These are phyloP conservation scores for Ambastaia sidthimunki DNA, from an alignment of 2,797 vertebrate species.

Conservation along the genomic window DNA sequence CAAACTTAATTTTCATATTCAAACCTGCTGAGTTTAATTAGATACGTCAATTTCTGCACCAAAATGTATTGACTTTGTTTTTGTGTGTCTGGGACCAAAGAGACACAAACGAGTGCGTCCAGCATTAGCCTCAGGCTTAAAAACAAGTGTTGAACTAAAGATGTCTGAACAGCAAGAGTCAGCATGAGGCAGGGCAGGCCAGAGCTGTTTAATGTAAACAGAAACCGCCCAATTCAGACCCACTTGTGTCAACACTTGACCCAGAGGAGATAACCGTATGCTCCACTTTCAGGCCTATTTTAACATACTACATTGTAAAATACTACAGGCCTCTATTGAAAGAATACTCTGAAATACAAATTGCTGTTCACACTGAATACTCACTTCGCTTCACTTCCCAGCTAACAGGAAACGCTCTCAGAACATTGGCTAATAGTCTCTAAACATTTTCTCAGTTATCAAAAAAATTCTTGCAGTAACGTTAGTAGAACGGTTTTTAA, in stretches of 20 bases:
- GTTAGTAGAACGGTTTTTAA: too few species aligned
- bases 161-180: slow-evolving; percentile 33
- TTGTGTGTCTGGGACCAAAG: slow-evolving; percentile 34
- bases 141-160: slow-evolving; percentile 53
- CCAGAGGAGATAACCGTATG: slow-evolving; percentile 32
- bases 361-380: neutral
- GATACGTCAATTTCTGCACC: slow-evolving; percentile 20
- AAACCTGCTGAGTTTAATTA: neutral
- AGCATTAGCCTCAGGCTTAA: slow-evolving; percentile 34
- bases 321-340: neutral
- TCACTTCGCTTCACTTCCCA: slow-evolving; percentile 1
- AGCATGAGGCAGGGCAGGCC: slow-evolving; percentile 6
- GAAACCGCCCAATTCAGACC: slow-evolving; percentile 32
- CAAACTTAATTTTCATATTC: neutral
- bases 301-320: slow-evolving; percentile 20
- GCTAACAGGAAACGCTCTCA: neutral
- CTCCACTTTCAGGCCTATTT: slow-evolving; percentile 42
- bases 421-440: too few species aligned
- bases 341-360: slow-evolving; percentile 10
- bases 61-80: slow-evolving; percentile 37
- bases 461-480: too few species aligned
- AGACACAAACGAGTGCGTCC: slow-evolving; percentile 41
- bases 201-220: slow-evolving; percentile 37
- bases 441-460: too few species aligned
- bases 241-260: slow-evolving; percentile 47